These are phyloP conservation scores for Proterorhinus semilunaris DNA, from an alignment of 2,113 vertebrate species.

Conservation along the genomic window DNA sequence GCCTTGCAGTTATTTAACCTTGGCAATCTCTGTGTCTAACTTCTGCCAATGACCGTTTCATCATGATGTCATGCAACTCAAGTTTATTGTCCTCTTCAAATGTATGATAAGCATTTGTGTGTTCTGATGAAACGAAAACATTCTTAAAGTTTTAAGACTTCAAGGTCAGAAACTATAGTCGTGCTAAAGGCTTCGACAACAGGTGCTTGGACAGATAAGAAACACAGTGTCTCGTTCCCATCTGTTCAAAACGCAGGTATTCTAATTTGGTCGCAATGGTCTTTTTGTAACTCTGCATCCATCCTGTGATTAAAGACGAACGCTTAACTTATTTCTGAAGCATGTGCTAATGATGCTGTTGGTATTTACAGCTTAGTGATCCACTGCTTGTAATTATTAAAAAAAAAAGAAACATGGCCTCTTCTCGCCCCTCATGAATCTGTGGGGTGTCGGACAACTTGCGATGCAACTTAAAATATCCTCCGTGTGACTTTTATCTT, in stretches of 20 bases:
- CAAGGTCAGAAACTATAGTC: not conserved
- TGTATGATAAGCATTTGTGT: no score
- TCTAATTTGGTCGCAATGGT: not conserved
- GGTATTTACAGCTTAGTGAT: slow-evolving; percentile 51
- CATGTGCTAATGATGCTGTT: slow-evolving; percentile 41
- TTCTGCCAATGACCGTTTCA: no score
- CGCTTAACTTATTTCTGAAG: slow-evolving; percentile 50
- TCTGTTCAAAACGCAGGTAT: not conserved
- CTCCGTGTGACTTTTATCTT: not conserved
- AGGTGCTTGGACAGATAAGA: not conserved
- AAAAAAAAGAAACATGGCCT: slow-evolving; percentile 53
- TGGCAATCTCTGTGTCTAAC: no score
- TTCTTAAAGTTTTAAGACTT: not conserved
- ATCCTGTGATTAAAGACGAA: slow-evolving; percentile 45
- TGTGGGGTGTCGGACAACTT: slow-evolving; percentile 13
- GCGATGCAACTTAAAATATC: not conserved
- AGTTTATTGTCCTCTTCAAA: no score
- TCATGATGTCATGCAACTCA: no score
- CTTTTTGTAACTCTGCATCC: slow-evolving; percentile 12
- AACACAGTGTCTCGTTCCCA: not conserved
- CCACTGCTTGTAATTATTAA: slow-evolving; percentile 56
- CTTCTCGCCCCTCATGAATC: slow-evolving; percentile 52
- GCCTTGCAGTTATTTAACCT: no score
- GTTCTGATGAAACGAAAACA: not conserved
- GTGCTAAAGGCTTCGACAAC: not conserved